These are phyloP conservation scores for Eubucco bourcierii DNA, from an alignment of 2,113 vertebrate species.

Conservation along the genomic window DNA sequence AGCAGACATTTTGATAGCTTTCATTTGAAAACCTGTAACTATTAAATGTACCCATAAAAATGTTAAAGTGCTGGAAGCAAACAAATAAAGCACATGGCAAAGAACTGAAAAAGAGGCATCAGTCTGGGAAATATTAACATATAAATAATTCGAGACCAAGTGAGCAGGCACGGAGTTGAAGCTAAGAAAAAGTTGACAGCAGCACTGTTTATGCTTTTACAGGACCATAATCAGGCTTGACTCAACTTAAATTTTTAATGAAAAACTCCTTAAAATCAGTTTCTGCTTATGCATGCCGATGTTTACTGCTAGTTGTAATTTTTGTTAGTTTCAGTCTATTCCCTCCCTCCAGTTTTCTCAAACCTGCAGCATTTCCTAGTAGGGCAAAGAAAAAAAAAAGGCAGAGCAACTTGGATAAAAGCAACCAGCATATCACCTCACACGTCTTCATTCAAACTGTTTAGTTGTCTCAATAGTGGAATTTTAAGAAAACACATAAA, in stretches of 20 bases:
- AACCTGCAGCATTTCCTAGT: neutral
- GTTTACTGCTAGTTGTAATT: neutral
- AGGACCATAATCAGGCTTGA: neutral
- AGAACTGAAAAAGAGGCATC: neutral
- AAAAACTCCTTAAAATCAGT: neutral
- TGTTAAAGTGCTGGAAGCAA: neutral
- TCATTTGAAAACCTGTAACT: neutral
- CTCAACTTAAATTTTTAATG: neutral
- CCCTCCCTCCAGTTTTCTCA: neutral
- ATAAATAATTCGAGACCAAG: neutral
- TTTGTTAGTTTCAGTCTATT: neutral
- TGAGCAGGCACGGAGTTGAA: neutral
- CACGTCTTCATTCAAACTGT: neutral
- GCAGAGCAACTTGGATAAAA: neutral
- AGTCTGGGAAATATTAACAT: neutral
- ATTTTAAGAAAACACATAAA: neutral
- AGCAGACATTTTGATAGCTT: neutral
- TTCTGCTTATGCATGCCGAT: neutral
- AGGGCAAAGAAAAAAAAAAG: neutral
- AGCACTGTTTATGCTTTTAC: neutral
- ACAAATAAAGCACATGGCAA: neutral
- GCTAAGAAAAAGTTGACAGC: neutral
- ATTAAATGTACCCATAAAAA: neutral
- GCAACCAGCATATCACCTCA: rapidly evolving
- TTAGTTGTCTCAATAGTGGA: neutral